A percentile compares a stretch with the other conserved stretches of the same genome.
phyloP scores from a whole-genome alignment of 2,797 vertebrate genomes.

The Epinephelus malabaricus region DNA sequence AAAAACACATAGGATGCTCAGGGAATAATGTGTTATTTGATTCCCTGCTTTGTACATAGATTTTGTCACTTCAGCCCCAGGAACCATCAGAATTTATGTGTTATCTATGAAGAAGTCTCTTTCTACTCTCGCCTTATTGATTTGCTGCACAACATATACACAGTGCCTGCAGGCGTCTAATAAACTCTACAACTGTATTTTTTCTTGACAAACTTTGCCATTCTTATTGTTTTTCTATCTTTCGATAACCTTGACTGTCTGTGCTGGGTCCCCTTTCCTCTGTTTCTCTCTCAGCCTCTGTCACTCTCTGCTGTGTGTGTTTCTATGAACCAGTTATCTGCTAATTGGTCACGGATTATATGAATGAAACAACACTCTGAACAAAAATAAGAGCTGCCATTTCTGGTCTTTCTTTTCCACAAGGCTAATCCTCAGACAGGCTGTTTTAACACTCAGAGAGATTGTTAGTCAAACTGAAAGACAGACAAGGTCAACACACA shows the following conservation, averaged over 20 bases:
- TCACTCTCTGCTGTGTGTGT: not conserved
- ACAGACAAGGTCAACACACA: slow-evolving; percentile 20
- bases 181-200: not conserved
- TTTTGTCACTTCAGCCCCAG: not conserved
- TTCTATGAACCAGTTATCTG: slow-evolving; percentile 10
- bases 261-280: not conserved
- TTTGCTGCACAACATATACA: slow-evolving; percentile 14
- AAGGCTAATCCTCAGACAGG: slow-evolving; percentile 13
- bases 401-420: slow-evolving; percentile 15
- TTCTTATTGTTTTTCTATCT: not conserved
- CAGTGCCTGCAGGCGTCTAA: slow-evolving; percentile 5
- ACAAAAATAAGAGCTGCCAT: not conserved
- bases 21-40: not conserved
- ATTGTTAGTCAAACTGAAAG: slow-evolving; percentile 39
- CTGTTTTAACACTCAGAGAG: slow-evolving; percentile 20
- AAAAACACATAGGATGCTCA: not conserved
- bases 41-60: not conserved
- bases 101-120: slow-evolving; percentile 10
- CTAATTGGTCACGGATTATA: slow-evolving; percentile 48
- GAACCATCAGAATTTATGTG: not conserved
- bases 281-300: not conserved
- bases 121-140: slow-evolving; percentile 15
- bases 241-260: not conserved
- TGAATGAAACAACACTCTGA: slow-evolving; percentile 24
- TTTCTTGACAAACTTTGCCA: not conserved